Evolutionary conservation across 2,888 invertebrate species (phyloP).

Genomic region (Yponomeuta cagnagella): DNA sequence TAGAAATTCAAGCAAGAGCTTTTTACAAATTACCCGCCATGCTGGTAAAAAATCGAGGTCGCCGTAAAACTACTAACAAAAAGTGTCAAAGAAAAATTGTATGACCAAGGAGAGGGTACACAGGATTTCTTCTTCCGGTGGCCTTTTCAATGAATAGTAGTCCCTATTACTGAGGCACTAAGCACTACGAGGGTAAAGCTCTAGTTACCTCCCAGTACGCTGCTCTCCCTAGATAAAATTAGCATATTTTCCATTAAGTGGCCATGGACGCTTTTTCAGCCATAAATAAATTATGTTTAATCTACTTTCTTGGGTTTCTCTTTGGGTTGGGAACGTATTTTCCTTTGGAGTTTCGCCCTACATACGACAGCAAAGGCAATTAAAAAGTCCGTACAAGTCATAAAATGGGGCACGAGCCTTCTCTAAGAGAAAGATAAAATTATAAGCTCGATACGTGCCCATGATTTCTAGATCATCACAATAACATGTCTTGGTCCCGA

Average conservation of each 20-base stretch:
- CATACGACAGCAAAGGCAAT: neutral
- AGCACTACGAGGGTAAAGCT: neutral
- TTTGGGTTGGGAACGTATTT: neutral
- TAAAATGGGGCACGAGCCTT: too few species aligned
- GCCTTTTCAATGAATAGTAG: neutral
- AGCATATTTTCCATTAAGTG: slow-evolving; percentile 19
- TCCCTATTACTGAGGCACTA: neutral
- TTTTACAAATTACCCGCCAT: neutral
- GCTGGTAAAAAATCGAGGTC: too few species aligned
- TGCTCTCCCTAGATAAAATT: slow-evolving; percentile 13
- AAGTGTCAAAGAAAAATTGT: neutral
- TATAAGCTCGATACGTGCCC: too few species aligned
- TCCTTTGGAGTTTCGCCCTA: neutral
- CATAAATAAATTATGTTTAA: slow-evolving; percentile 14
- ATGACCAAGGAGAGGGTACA: neutral
- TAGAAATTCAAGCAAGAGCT: neutral
- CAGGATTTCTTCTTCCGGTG: too few species aligned
- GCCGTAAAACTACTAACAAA: neutral
- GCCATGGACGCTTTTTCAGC: slow-evolving; percentile 1
- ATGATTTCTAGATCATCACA: too few species aligned
- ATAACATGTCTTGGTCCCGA: too few species aligned
- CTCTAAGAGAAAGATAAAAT: too few species aligned
- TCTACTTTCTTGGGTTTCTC: slow-evolving; percentile 9
- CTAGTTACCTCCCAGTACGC: neutral
- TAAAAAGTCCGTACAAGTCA: too few species aligned